Evolutionary conservation across 2,797 vertebrate species (phyloP).

Genomic region (Lycodopsis pacificus): DNA sequence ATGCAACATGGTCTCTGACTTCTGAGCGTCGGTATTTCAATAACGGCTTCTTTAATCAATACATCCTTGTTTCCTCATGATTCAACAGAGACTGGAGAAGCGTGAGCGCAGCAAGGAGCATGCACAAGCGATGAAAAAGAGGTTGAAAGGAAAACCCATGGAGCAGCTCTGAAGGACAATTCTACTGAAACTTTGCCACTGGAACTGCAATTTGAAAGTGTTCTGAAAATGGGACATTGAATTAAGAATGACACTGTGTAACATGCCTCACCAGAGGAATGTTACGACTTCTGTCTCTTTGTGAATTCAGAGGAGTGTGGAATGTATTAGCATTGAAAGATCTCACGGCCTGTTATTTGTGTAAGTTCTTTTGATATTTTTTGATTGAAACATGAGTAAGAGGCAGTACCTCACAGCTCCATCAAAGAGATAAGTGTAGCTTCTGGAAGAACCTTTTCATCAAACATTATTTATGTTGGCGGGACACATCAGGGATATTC

Average conservation of each 20-base stretch:
- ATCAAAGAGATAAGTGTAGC: slow-evolving; percentile 28
- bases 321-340: not conserved
- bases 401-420: not conserved
- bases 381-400: not conserved
- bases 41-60: not conserved
- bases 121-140: slow-evolving; percentile 80
- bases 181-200: slow-evolving; percentile 1
- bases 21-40: not conserved
- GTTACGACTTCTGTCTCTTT: slow-evolving; percentile 2
- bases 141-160: slow-evolving; percentile 74
- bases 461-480: slow-evolving; percentile 9
- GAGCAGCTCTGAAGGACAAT: slow-evolving; percentile 63
- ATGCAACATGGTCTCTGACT: not conserved
- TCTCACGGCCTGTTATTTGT: not conserved
- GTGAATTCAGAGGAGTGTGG: not conserved
- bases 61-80: slow-evolving; percentile 21
- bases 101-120: slow-evolving; percentile 85
- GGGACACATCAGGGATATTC: slow-evolving; percentile 32
- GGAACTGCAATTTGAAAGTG: slow-evolving; percentile 3
- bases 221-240: slow-evolving; percentile 12
- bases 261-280: not conserved
- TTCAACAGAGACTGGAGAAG: slow-evolving; percentile 86
- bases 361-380: not conserved
- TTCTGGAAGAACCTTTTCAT: slow-evolving; percentile 24
- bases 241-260: slow-evolving; percentile 11